Evolutionary conservation across 1,140 invertebrate genomes (phyloP), one percentile per base, ranked within the genome.

Genomic region (Drosophila jambulina): DNA sequence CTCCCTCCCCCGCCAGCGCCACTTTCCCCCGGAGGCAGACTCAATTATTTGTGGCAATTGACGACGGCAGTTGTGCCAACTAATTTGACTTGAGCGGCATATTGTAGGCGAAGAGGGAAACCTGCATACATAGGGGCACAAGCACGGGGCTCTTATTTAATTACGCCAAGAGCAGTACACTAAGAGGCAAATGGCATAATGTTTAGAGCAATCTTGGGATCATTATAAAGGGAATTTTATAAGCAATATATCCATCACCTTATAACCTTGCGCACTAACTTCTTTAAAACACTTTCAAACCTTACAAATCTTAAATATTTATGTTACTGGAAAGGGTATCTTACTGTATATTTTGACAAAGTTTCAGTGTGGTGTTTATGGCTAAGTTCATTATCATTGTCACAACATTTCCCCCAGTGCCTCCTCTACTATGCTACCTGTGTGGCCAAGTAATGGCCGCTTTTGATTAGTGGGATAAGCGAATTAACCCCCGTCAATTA

Each of bases 1-100:
- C 13, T 12, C 9, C 13, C 17, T 7, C 60, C 45, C 32, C 2
- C n/a, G 9, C 46, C 25, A 5, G 7, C 10, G n/a, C 3, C 29
- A 13, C 7, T 70, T 77, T 43, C 67, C 70, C 71, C 77, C 48
- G 63, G 49, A 49, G 60, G 64, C 63, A 54, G 84, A 69, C 75
- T 84, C 72, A 84, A 88, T 88, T 84, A 90, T 88, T 88, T 88
- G 84, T 76, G 62, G 80, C 77, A 88, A 87, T 82, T 87, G 83
- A 82, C 82, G 75, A 58, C 64, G 45, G 61, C 46, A 67, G 72
- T 78, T 82, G 75, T 77, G 64, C 82, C 80, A 86, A 86, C 82
- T 86, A 85, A 85, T 85, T 85, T 85, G 82, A 70, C 78, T 86
- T 85, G 84, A 81, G 82, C 79, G 70, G 46, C 75, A 23, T 36